Evolutionary conservation across 2,888 invertebrate genomes (phyloP), one percentile per base, ranked within the genome.

Genomic region (Caenorhabditis virilis): DNA sequence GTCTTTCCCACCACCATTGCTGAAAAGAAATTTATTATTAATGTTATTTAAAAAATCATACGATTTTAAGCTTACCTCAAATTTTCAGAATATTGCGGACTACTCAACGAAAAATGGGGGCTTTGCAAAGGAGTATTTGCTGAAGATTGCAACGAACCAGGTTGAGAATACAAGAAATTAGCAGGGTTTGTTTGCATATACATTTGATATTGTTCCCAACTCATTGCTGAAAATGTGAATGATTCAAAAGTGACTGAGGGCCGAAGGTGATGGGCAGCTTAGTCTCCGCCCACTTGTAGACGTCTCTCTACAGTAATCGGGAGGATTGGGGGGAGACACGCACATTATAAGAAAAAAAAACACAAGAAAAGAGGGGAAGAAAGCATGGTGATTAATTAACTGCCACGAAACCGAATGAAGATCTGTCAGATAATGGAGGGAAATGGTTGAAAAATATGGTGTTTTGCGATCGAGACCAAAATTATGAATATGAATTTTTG

Each of bases 111-210:
- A 47, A 65, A 71, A 22, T 55, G 49, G 6, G 71, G 71, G 35
- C 71, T 71, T 46, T 71, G 71, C 16, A 71, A 59, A 15, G 71
- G 71, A 22, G 71, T 68, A 1, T 51, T 45, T 50, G 67, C 50
- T 4, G 60, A 57, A 47, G 62, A 62, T 26, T 45, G 48, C 39
- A 49, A 35, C 27, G 51, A 45, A 27, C 41, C 42, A 15, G 39
- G 33, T 15, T 50, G 35, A 30, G 51, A 56, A 26, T 54, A 52
- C 38, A 52, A 55, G 26, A 59, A 42, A 26, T 16, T 46, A 27
- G 54, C 47, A 42, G 55, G 54, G 49, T 47, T 53, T 50, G 51
- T 56, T 47, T 48, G 57, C 52, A 50, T 27, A 35, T 67, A 56
- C 62, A 64, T 52, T 47, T 60, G 60, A 36, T 68, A 64, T 55